These are phyloP conservation scores for Erebia epiphron DNA, from an alignment of 2,888 invertebrate genomes.

Conservation along the genomic window DNA sequence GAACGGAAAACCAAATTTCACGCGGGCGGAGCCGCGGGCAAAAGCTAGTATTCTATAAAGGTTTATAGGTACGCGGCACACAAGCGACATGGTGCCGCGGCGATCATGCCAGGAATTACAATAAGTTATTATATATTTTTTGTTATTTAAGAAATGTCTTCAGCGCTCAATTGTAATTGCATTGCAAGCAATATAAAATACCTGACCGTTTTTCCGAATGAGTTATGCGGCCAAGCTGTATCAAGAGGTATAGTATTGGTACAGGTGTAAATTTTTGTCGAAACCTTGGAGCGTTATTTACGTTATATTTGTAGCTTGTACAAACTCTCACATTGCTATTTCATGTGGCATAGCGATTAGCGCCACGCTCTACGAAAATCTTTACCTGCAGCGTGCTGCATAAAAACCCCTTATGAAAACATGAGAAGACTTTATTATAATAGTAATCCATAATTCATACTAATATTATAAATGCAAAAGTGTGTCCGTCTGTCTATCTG, in stretches of 20 bases:
- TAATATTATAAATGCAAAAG: too few relatives aligned
- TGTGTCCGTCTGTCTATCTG: too few relatives aligned
- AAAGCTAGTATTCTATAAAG: not conserved
- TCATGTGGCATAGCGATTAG: not conserved
- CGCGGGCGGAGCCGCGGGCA: too few relatives aligned
- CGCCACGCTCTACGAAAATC: not conserved
- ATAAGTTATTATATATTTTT: constrained; percentile 21
- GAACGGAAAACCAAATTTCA: too few relatives aligned
- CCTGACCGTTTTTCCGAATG: constrained; percentile 7
- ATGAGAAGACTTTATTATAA: too few relatives aligned
- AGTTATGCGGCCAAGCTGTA: not conserved
- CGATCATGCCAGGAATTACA: constrained; percentile 24
- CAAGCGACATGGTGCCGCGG: not conserved
- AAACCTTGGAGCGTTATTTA: constrained; percentile 12
- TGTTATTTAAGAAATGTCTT: constrained; percentile 21
- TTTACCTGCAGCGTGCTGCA: not conserved
- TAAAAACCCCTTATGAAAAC: not conserved
- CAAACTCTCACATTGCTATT: not conserved
- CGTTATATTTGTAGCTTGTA: constrained; percentile 9
- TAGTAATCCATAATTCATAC: too few relatives aligned
- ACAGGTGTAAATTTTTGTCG: constrained; percentile 9
- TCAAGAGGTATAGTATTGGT: not conserved
- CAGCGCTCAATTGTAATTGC: constrained; percentile 18
- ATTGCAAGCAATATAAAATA: constrained; percentile 11
- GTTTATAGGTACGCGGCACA: not conserved